These are phyloP conservation scores for Cavia aperea DNA, from an alignment of 2,113 vertebrate genomes.

Conservation along the genomic window DNA sequence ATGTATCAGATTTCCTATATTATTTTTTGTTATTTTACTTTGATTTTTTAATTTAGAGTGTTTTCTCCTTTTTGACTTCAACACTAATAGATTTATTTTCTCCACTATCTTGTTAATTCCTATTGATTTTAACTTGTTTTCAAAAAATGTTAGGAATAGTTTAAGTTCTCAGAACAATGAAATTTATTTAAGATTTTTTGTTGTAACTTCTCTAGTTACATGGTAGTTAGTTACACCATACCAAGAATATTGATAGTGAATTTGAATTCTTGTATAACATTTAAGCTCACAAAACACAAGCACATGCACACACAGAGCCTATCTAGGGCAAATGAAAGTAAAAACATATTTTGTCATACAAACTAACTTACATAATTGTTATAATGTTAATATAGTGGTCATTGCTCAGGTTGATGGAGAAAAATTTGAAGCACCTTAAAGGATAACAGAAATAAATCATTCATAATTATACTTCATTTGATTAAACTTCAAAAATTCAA, in stretches of 20 bases:
- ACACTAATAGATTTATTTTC: neutral
- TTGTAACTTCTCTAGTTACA: neutral
- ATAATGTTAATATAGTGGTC: neutral
- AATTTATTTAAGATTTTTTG: neutral
- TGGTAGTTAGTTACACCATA: neutral
- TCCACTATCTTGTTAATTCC: neutral
- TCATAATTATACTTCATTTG: neutral
- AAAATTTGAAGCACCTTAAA: neutral
- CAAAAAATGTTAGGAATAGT: neutral
- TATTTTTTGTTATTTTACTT: neutral
- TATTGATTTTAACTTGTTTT: neutral
- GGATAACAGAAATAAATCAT: neutral
- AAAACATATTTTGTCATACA: neutral
- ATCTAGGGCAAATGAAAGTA: neutral
- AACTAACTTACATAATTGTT: neutral
- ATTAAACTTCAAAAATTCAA: slow-evolving; percentile 5
- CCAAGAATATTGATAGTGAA: neutral
- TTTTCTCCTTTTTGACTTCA: neutral
- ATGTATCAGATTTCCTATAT: neutral
- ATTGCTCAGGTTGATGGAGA: neutral
- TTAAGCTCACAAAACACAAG: neutral
- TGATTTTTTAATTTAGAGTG: neutral
- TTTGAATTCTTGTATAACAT: neutral
- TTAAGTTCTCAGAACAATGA: neutral
- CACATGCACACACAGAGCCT: neutral